Base-by-base conservation (phyloP, 2,113 vertebrate species). In the Artemisiospiza belli region DNA sequence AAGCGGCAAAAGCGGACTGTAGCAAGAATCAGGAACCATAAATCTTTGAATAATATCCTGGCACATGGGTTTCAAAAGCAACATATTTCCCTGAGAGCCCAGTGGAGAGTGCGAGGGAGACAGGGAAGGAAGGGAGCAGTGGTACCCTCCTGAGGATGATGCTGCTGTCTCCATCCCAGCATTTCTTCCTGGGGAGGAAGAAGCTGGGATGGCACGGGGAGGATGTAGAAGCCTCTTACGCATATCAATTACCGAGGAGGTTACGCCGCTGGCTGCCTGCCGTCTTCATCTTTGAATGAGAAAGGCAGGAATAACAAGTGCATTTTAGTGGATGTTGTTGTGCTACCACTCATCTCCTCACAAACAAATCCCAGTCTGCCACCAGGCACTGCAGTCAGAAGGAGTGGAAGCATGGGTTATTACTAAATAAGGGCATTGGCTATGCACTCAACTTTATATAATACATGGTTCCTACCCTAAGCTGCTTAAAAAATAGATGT, bases 351-450 rank as follows among this genome's bases (percentile, higher is more conserved):
- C n/a, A 20, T 82, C 70, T 72, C 51, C 62, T 75, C 63, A 52
- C 3, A 2, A 39, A 74, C 83, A 95, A 93, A 94, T 90, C 89
- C 55, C 59, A 62, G 72, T 59, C 79, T 94, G 90, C 59, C 67
- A 80, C 84, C 4, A 27, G 79, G 58, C 78, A n/a, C 46, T 70
- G 47, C 43, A 66, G 63, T 62, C 72, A 62, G 74, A 12, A 89
- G 63, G 46, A 88, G 33, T 28, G 33, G 47, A 78, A 93, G 64
- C 79, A 67, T 17, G 75, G 30, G 47, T 76, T 95, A 74, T 80
- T 92, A 55, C 92, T 94, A 95, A 92, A 83, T 92, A 94, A 95
- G 80, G 92, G 13, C 90, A 93, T 62, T 67, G 68, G 27, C 70
- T 92, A 74, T 94, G 58, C 1, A 0, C 51, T 57, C 37, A 11